Evolutionary conservation across 2,888 invertebrate species (phyloP).

Genomic region (Lordiphosa fenestrarum): DNA sequence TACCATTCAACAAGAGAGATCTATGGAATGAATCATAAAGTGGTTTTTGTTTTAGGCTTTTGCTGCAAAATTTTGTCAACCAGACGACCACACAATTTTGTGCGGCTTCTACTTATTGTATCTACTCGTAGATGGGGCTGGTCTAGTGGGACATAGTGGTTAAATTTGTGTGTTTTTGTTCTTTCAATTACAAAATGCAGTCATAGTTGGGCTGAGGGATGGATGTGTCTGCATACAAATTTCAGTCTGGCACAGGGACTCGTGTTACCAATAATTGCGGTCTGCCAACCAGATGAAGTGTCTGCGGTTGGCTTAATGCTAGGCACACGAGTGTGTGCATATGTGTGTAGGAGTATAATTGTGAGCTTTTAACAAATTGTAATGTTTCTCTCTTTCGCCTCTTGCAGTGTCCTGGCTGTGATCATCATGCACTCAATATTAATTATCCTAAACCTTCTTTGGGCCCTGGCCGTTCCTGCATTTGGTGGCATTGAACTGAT

Average conservation of each 20-base stretch:
- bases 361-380: conserved; percentile 9
- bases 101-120: conserved; percentile 6
- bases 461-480: conserved; percentile 16
- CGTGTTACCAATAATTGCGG: conserved; percentile 60
- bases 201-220: conserved; percentile 21
- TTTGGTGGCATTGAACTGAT: conserved; percentile 47
- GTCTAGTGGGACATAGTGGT: conserved; percentile 8
- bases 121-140: not conserved
- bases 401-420: conserved; percentile 26
- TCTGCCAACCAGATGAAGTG: conserved; percentile 34
- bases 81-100: conserved; percentile 7
- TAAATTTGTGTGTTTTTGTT: conserved; percentile 16
- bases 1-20: conserved; percentile 1
- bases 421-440: conserved; percentile 41
- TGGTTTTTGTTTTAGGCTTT: conserved; percentile 3
- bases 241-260: conserved; percentile 26
- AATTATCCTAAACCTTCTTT: conserved; percentile 27
- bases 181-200: conserved; percentile 36
- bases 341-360: conserved; percentile 9
- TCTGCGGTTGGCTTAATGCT: conserved; percentile 52
- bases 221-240: conserved; percentile 26
- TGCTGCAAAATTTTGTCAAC: conserved; percentile 2
- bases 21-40: conserved; percentile 8
- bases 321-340: conserved; percentile 17
- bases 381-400: conserved; percentile 15